phyloP scores from a whole-genome alignment of 2,797 vertebrate species.

The Gobio occitaniae region DNA sequence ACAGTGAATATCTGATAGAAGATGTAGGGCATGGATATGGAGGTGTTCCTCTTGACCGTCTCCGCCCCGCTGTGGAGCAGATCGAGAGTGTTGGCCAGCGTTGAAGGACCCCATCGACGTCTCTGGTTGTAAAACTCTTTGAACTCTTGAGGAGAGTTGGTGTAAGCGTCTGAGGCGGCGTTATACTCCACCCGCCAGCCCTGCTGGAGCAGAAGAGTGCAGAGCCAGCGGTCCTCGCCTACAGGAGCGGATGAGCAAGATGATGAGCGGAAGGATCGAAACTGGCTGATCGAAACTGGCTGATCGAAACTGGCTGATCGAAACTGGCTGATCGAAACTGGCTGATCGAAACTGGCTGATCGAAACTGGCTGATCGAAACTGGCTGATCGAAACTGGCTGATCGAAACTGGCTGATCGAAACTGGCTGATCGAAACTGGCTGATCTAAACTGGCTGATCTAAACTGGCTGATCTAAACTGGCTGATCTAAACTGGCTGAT shows the following conservation, averaged over 20 bases:
- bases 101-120: slow-evolving; percentile 84
- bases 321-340: not conserved
- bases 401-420: not conserved
- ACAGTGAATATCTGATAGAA: slow-evolving; percentile 78
- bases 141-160: slow-evolving; percentile 85
- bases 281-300: not conserved
- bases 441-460: not conserved
- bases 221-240: slow-evolving; percentile 88
- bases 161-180: slow-evolving; percentile 85
- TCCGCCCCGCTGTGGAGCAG: slow-evolving; percentile 77
- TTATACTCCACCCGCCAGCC: slow-evolving; percentile 87
- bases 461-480: not conserved
- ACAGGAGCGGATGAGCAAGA: not conserved
- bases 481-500: not conserved
- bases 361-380: not conserved
- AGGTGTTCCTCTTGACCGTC: slow-evolving; percentile 79
- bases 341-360: not conserved
- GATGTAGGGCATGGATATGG: slow-evolving; percentile 81
- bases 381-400: not conserved
- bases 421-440: not conserved
- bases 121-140: slow-evolving; percentile 87
- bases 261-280: too few species aligned
- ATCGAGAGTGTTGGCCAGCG: slow-evolving; percentile 83
- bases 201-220: slow-evolving; percentile 83
- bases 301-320: not conserved